Evolutionary conservation across 1,140 invertebrate genomes (phyloP), one percentile per base, ranked within the genome.

Genomic region (Bombus waltoni): DNA sequence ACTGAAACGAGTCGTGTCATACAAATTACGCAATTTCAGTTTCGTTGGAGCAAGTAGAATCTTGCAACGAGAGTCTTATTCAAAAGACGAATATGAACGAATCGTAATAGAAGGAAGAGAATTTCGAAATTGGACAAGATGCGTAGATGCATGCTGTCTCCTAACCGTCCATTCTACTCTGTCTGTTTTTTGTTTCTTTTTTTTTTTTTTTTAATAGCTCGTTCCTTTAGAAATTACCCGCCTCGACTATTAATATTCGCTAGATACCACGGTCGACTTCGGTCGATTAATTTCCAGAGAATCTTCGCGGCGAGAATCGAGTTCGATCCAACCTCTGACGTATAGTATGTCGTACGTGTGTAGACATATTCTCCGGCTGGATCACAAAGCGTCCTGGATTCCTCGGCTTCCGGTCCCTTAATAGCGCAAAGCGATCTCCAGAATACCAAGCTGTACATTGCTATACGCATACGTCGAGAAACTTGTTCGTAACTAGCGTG

Each of bases 391-490:
- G 71, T 53, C 79, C 71, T 66, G 78, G 79, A 82, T 75, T 68
- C 84, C 84, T 81, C 57, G 59, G 40, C 79, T 82, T 57, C 78
- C 47, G 77, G 62, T 75, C n/a, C 72, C 65, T 74, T 74, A 65
- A 44, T 75, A 75, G 22, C 78, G 53, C 71, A 40, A 59, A 75
- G 44, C 38, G 65, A 75, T 18, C 59, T 73, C 59, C 57, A 32
- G 38, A 81, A 57, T 59, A 59, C 72, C 80, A n/a, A 76, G 65
- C 84, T 81, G 84, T 75, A 44, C 78, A 85, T 81, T 85, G 83
- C 77, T 80, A 65, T 47, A 22, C 18, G 18, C 47, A 81, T 25
- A 74, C 13, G 76, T 10, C 47, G 53, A 28, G 77, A 74, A 72
- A 81, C 47, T 70, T 47, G 44, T 32, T 44, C 47, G 18, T 32